These are phyloP conservation scores for Tadarida brasiliensis DNA, from an alignment of 2,797 vertebrate genomes.

Conservation along the genomic window DNA sequence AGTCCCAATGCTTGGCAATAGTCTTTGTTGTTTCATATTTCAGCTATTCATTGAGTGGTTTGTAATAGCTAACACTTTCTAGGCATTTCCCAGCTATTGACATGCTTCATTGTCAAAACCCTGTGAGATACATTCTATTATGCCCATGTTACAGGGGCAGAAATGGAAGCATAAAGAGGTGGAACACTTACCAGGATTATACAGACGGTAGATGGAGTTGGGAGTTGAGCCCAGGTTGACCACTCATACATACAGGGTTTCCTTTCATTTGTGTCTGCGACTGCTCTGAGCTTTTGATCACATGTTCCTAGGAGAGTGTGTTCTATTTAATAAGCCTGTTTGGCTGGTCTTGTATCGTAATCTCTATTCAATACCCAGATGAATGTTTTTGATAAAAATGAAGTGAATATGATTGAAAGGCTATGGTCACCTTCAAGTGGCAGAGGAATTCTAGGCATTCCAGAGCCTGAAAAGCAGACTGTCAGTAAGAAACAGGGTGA, in stretches of 20 bases:
- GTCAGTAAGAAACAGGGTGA: background rate
- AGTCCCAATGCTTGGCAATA: background rate
- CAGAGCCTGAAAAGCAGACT: constrained; percentile 16
- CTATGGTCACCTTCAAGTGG: background rate
- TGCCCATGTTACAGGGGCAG: background rate
- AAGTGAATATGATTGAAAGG: constrained; percentile 44
- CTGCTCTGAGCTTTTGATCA: background rate
- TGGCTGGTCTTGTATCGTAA: constrained; percentile 49
- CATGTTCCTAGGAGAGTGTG: background rate
- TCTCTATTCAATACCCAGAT: background rate
- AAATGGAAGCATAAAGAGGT: background rate
- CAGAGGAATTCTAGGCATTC: constrained; percentile 42
- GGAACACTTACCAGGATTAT: background rate
- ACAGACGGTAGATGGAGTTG: background rate
- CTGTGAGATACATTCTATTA: background rate
- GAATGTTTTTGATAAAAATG: constrained; percentile 62
- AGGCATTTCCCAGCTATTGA: background rate
- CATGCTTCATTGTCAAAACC: background rate
- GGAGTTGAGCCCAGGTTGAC: background rate
- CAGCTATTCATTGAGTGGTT: background rate
- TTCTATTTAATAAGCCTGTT: constrained; percentile 58
- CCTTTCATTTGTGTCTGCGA: constrained; percentile 23
- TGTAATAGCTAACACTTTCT: background rate
- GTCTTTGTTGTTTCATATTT: background rate
- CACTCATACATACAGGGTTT: background rate